Base-by-base conservation (phyloP, 1,140 invertebrate genomes). In the Armadillidium nasatum region DNA sequence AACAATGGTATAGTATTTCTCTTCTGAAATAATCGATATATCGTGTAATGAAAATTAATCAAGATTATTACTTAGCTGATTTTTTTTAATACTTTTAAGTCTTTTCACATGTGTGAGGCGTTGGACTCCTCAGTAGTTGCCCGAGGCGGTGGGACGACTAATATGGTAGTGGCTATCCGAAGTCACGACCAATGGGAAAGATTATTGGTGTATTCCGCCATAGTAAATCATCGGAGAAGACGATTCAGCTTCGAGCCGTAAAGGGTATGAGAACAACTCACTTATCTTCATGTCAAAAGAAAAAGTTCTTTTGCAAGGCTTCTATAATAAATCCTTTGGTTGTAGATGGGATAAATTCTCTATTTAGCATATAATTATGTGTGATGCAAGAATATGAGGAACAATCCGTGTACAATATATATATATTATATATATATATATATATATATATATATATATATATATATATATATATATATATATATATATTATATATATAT, bases 211-310 rank as follows among this genome's bases (percentile, higher is more conserved):
- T 60, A 60, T 13, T 60, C 19, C 50, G 50, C 50, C 50, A 60
- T 60, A 15, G 50, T 60, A 60, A 60, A 60, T 60, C 50, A 60
- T 60, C 11, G 50, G 2, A 1, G 19, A 15, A 60, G 50, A 60
- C 50, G 11, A 60, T 60, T 60, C 11, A 60, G 3, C 50, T 7
- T 60, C 11, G 50, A 60, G 50, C 11, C 50, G 11, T 13, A 60
- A 60, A 60, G 50, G 50, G 50, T 60, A 4, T 60, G 50, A 60
- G 50, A 60, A 60, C 50, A 60, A 60, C 50, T 60, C 50, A 60
- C 50, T 60, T 60, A 60, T 60, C 50, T 60, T 60, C 50, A 15
- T 60, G 50, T 60, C 50, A 60, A 60, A n/a, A 60, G 50, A 60
- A 60, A 33, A 60, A 60, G 50, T 19, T 60, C 50, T 1, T 60